These are phyloP conservation scores for Forbesichthys papilliferus DNA, from an alignment of 2,113 vertebrate genomes.

Conservation along the genomic window DNA sequence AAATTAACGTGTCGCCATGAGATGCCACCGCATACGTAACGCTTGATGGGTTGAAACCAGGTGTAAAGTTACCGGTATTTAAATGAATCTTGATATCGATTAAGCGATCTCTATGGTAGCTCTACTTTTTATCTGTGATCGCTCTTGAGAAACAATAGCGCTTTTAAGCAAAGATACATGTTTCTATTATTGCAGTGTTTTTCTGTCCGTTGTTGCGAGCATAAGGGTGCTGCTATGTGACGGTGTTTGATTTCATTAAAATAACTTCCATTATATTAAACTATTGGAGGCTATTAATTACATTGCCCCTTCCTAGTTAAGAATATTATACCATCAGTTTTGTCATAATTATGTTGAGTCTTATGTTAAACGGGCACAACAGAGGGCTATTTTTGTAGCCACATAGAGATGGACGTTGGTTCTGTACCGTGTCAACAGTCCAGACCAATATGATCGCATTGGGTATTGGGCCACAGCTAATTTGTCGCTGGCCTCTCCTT, in stretches of 20 bases:
- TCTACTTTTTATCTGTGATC: no score
- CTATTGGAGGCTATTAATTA: constrained; percentile 13
- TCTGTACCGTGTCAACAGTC: constrained; percentile 1
- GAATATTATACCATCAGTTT: constrained; percentile 23
- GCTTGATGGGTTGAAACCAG: no score
- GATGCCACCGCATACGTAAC: no score
- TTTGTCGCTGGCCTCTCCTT: constrained; percentile 52
- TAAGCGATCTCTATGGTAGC: no score
- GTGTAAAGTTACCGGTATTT: no score
- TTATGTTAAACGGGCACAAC: neutral
- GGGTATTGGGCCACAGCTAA: constrained; percentile 31
- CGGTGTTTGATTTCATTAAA: no score
- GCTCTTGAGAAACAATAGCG: neutral
- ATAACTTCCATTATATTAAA: constrained; percentile 39
- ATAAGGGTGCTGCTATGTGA: constrained; percentile 14
- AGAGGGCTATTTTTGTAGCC: neutral
- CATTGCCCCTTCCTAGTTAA: constrained; percentile 40
- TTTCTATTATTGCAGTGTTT: constrained; percentile 18
- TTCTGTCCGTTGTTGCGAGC: constrained; percentile 14
- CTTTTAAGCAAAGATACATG: constrained; percentile 11
- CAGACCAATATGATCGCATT: constrained; percentile 16
- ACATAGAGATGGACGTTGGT: constrained; percentile 30
- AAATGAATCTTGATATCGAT: no score
- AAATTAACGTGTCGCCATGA: neutral
- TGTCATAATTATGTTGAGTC: neutral